Evolutionary conservation across 2,113 vertebrate genomes (phyloP).

Genomic region (Seriola rivoliana): DNA sequence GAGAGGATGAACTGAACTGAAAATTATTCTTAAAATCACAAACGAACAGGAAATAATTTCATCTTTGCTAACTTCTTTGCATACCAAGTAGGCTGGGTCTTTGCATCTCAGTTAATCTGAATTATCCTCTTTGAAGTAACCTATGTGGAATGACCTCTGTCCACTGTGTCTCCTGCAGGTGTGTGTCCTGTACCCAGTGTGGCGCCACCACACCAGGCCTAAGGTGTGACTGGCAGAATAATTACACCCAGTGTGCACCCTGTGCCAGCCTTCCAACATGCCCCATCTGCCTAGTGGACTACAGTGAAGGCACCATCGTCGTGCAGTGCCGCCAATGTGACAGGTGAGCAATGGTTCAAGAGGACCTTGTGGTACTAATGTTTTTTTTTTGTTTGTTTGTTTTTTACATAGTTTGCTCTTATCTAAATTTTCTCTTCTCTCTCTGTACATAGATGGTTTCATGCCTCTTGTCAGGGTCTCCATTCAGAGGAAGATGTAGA

Average conservation of each 20-base stretch:
- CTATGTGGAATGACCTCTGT: conserved; percentile 44
- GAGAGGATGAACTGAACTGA: neutral
- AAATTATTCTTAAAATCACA: neutral
- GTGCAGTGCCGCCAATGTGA: conserved; percentile 97
- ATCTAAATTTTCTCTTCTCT: conserved; percentile 24
- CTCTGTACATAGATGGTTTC: conserved; percentile 91
- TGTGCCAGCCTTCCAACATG: conserved; percentile 93
- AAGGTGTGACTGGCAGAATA: conserved; percentile 98
- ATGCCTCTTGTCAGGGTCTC: conserved; percentile 96
- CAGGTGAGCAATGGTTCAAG: conserved; percentile 83
- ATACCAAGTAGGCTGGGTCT: neutral
- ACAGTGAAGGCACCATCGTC: conserved; percentile 93
- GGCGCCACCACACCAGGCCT: conserved; percentile 93
- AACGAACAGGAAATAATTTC: neutral
- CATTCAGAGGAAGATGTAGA: conserved; percentile 96
- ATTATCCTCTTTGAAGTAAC: conserved; percentile 32
- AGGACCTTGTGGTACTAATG: neutral
- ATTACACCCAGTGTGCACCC: conserved; percentile 96
- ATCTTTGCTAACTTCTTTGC: neutral
- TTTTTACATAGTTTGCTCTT: conserved; percentile 8
- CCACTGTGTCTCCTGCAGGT: conserved; percentile 84
- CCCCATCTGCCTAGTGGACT: conserved; percentile 90
- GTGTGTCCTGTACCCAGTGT: conserved; percentile 96
- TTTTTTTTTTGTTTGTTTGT: neutral
- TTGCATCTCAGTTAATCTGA: conserved; percentile 6